phyloP scores from a whole-genome alignment of 2,888 invertebrate species.

The Caenorhabditis plicata region DNA sequence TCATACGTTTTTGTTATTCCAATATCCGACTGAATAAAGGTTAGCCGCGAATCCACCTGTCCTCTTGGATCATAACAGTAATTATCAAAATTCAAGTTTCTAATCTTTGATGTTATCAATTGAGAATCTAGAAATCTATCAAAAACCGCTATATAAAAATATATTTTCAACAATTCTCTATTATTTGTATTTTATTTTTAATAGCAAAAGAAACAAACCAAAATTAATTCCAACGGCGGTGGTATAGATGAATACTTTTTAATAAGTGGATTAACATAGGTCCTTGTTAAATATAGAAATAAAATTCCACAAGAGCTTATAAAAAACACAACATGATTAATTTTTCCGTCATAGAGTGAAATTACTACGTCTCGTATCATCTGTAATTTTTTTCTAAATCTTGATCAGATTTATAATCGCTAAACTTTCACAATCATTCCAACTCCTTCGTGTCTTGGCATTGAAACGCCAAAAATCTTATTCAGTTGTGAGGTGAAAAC shows the following conservation, averaged over 20 bases:
- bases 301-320: conserved; percentile 53
- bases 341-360: conserved; percentile 32
- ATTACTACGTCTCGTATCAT: conserved; percentile 45
- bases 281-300: conserved; percentile 55
- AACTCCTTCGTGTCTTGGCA: conserved; percentile 66
- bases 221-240: conserved; percentile 59
- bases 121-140: no score
- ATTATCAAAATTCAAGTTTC: no score
- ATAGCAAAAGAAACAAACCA: no score
- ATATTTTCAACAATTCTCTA: no score
- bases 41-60: no score
- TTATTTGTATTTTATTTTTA: no score
- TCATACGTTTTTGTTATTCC: no score
- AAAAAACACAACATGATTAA: conserved; percentile 44
- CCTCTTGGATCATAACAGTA: no score
- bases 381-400: conserved; percentile 7
- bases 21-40: no score
- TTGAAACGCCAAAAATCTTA: conserved; percentile 67
- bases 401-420: conserved; percentile 64
- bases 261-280: conserved; percentile 54
- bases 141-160: no score
- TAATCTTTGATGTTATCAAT: no score
- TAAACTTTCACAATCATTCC: conserved; percentile 68
- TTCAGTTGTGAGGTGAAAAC: conserved; percentile 67
- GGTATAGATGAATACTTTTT: conserved; percentile 52